A percentile compares a stretch with the other conserved stretches of the same genome.
These are phyloP conservation scores for Battus philenor DNA, from an alignment of 1,140 invertebrate species.

Conservation along the genomic window DNA sequence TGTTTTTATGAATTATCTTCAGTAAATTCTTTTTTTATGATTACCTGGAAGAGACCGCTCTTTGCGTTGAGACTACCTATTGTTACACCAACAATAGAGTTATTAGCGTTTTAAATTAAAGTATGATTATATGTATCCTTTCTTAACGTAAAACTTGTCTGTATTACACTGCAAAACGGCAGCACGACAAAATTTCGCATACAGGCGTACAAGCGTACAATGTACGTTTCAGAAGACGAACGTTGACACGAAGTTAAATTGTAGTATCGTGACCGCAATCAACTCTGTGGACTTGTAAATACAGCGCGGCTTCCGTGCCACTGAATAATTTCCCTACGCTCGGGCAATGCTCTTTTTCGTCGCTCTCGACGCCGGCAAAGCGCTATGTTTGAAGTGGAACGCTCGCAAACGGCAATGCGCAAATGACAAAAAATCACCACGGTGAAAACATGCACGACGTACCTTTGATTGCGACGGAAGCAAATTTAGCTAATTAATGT, in stretches of 20 bases:
- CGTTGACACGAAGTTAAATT: slow-evolving; percentile 20
- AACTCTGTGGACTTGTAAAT: slow-evolving; percentile 19
- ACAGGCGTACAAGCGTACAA: too few species aligned
- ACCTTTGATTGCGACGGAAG: not conserved
- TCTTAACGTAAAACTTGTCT: too few species aligned
- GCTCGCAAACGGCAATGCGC: slow-evolving; percentile 6
- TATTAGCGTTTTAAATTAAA: too few species aligned
- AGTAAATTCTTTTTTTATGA: too few species aligned
- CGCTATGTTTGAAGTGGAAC: slow-evolving; percentile 4
- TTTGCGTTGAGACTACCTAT: too few species aligned
- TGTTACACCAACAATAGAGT: too few species aligned
- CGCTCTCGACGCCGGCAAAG: not conserved
- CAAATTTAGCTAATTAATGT: not conserved
- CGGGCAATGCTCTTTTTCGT: slow-evolving; percentile 9
- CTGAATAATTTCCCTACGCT: slow-evolving; percentile 31
- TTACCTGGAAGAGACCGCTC: too few species aligned
- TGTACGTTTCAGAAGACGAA: slow-evolving; percentile 4
- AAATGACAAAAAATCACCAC: slow-evolving; percentile 3
- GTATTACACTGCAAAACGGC: too few species aligned
- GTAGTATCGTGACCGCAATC: slow-evolving; percentile 25
- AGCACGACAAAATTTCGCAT: too few species aligned
- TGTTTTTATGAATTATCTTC: too few species aligned
- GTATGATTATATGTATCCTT: too few species aligned
- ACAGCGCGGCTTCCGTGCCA: slow-evolving; percentile 31
- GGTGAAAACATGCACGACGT: not conserved